These are phyloP conservation scores for Cantharis nigra DNA, from an alignment of 2,888 invertebrate genomes.

Conservation along the genomic window DNA sequence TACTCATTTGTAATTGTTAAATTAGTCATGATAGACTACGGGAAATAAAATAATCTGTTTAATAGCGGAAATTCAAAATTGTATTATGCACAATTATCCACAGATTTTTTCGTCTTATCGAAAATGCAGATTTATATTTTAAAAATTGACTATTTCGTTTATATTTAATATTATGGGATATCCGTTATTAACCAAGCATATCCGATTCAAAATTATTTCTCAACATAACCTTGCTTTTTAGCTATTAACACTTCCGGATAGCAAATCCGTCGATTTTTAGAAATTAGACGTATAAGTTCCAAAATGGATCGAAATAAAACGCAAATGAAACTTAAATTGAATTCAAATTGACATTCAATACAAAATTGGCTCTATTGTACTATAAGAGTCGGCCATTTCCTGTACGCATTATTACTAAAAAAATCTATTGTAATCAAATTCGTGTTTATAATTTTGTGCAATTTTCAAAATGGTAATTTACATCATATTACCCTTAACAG, in stretches of 20 bases:
- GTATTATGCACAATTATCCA: neutral
- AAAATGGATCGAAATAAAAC: neutral
- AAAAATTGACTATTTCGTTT: neutral
- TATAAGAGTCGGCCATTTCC: neutral
- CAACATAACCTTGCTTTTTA: conserved; percentile 17
- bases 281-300: neutral
- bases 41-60: conserved; percentile 13
- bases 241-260: conserved; percentile 2
- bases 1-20: conserved; percentile 15
- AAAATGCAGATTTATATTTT: neutral
- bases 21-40: conserved; percentile 22
- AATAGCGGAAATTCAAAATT: conserved; percentile 16
- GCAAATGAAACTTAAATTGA: neutral
- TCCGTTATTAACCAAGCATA: conserved; percentile 23
- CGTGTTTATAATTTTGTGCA: neutral
- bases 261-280: conserved; percentile 4
- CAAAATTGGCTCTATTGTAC: neutral
- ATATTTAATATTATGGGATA: conserved; percentile 20
- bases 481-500: neutral
- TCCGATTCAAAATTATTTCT: conserved; percentile 11
- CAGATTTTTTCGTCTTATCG: neutral
- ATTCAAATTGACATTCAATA: neutral
- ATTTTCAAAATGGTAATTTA: neutral
- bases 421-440: neutral
- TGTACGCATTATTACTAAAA: neutral